phyloP scores from a whole-genome alignment of 30 jellyfish, hydroid and myxozoan genomes.

The Morbakka virulenta region DNA sequence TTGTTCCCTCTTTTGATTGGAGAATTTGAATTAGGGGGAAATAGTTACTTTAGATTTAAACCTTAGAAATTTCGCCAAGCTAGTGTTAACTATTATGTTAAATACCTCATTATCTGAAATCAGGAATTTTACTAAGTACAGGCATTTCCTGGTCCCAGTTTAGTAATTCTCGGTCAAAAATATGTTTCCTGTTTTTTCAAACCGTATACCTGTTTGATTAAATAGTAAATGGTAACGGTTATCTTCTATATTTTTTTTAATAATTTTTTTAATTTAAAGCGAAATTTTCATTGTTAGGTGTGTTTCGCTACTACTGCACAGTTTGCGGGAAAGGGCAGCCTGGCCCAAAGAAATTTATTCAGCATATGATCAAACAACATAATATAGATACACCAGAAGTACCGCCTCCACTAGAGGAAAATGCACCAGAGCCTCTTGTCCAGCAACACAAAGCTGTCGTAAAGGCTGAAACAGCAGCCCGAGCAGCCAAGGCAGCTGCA shows the following conservation, averaged over 20 bases:
- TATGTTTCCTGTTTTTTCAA: no score
- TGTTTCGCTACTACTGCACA: slow-evolving; percentile 89
- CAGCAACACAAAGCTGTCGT: slow-evolving; percentile 91
- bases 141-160: no score
- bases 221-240: no score
- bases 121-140: no score
- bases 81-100: no score
- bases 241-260: background rate
- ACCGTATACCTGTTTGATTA: no score
- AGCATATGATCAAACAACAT: slow-evolving; percentile 89
- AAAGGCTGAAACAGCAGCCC: slow-evolving; percentile 82
- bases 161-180: no score
- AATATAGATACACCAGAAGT: slow-evolving; percentile 85
- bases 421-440: slow-evolving; percentile 77
- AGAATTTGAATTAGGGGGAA: no score
- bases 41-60: no score
- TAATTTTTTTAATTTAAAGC: background rate
- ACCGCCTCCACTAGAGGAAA: slow-evolving; percentile 83
- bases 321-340: slow-evolving; percentile 97
- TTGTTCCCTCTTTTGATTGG: no score
- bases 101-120: no score
- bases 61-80: no score
- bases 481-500: slow-evolving; percentile 86
- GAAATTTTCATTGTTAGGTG: slow-evolving; percentile 58
- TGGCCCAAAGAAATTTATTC: slow-evolving; percentile 93